These are phyloP conservation scores for Copsychus sechellarum DNA, from an alignment of 2,113 vertebrate species.

Conservation along the genomic window DNA sequence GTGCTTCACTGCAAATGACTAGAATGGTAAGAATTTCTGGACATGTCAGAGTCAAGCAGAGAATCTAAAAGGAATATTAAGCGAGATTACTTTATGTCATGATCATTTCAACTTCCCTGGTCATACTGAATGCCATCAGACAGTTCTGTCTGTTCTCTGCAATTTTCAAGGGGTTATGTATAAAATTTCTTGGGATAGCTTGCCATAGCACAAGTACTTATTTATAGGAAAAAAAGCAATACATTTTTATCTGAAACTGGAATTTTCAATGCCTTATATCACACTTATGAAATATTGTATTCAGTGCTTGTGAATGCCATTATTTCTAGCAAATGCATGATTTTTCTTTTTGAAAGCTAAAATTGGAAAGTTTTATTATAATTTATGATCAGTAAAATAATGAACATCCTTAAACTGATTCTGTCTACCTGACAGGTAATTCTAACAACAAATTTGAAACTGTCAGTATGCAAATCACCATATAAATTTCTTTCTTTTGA, in stretches of 20 bases:
- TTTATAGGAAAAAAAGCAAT: not conserved
- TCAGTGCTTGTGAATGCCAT: not conserved
- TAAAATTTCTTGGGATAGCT: constrained; percentile 7
- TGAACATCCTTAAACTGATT: not conserved
- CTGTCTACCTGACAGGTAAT: constrained; percentile 8
- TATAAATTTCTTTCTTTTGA: constrained; percentile 16
- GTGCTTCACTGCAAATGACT: not conserved
- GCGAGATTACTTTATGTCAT: not conserved
- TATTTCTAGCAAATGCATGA: constrained; percentile 27
- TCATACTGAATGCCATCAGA: not conserved
- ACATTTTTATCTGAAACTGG: not conserved
- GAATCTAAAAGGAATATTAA: not conserved
- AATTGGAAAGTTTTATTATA: constrained; percentile 19
- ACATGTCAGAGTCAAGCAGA: not conserved
- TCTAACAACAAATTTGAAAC: constrained; percentile 3
- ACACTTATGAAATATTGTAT: not conserved
- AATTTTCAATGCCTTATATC: not conserved
- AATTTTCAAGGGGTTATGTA: not conserved
- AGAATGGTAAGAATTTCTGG: not conserved
- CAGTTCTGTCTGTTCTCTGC: not conserved
- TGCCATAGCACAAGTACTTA: not conserved
- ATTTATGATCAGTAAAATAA: constrained; percentile 9
- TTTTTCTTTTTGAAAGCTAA: not conserved
- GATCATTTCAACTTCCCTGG: not conserved
- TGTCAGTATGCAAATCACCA: not conserved